Evolutionary conservation across 2,113 vertebrate genomes (phyloP), one percentile per base, ranked within the genome.

Genomic region (Shinisaurus crocodilurus): DNA sequence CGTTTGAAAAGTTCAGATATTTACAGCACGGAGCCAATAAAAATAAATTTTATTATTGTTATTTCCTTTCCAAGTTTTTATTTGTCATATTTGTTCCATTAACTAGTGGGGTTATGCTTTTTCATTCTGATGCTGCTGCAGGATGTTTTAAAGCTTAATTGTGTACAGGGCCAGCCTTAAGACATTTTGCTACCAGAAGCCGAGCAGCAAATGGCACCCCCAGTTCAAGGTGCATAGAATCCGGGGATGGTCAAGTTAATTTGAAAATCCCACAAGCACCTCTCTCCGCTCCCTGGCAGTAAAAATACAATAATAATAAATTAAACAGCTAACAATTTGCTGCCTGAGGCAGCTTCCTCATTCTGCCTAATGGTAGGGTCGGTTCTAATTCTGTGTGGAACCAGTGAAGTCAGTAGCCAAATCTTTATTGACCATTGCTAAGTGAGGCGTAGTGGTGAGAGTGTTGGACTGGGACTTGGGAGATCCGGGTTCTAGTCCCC

Each of bases 11-110:
- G 2, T 57, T 43, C n/a, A 63, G n/a, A 34, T 93, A 45, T 57
- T 86, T 50, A 91, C n/a, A 27, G 85, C 32, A 0, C 1, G 85
- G 79, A 89, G 57, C 9, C 63, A 89, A 10, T 80, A 32, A 87
- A 92, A 92, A 89, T 50, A 2, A 63, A 86, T 65, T 50, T 1
- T 15, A 54, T 90, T 89, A 87, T 89, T 1, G 67, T 2, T 57
- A 72, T 10, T 16, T 0, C 13, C 81, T 16, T 90, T 34, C 69
- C 48, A 25, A 81, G 54, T 63, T 82, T 80, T 90, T 85, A 79
- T 29, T 82, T 54, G 54, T 90, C 13, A 5, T 1, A 86, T 92
- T 91, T 91, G 6, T 83, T 90, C 0, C 0, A 50, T 0, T 90
- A 69, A 32, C n/a, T 32, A 67, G 37, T 54, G 6, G 34, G 60